Percentiles rank a stretch among this genome's conserved stretches.
phyloP scores from a whole-genome alignment of 2,888 invertebrate species.

The Mythimna albipuncta region DNA sequence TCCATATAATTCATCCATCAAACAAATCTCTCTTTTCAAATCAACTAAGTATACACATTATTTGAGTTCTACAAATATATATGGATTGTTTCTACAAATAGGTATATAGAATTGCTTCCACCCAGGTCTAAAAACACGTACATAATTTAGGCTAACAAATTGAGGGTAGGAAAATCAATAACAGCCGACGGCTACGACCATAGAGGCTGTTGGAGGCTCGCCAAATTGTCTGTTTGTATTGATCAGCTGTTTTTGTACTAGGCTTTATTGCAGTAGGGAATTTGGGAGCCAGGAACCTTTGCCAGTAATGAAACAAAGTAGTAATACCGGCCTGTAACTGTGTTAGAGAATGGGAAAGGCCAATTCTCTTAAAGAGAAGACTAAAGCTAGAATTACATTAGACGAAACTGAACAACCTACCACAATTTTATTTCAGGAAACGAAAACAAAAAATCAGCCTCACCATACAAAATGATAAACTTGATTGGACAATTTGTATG shows the following conservation, averaged over 20 bases:
- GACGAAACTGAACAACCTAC: too few species aligned
- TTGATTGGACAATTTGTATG: too few species aligned
- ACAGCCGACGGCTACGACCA: slow-evolving; percentile 20
- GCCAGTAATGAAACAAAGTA: background rate
- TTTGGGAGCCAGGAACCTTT: background rate
- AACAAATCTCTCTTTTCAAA: background rate
- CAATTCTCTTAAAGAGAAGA: background rate
- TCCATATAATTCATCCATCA: background rate
- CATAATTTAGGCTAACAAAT: slow-evolving; percentile 36
- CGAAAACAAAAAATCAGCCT: too few species aligned
- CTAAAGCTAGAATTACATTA: background rate
- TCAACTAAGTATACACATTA: background rate
- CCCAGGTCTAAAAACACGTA: slow-evolving; percentile 17
- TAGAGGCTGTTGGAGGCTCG: slow-evolving; percentile 42
- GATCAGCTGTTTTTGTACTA: slow-evolving; percentile 42
- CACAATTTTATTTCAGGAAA: too few species aligned
- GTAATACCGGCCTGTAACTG: background rate
- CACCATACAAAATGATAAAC: too few species aligned
- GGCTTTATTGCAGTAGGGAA: slow-evolving; percentile 4
- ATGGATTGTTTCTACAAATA: background rate
- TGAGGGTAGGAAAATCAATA: slow-evolving; percentile 47
- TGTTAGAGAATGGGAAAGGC: background rate
- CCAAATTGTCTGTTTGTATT: slow-evolving; percentile 42
- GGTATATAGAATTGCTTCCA: slow-evolving; percentile 9
- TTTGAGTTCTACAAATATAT: background rate